These are phyloP conservation scores for Abrostola tripartita DNA, from an alignment of 2,888 invertebrate genomes.

Conservation along the genomic window DNA sequence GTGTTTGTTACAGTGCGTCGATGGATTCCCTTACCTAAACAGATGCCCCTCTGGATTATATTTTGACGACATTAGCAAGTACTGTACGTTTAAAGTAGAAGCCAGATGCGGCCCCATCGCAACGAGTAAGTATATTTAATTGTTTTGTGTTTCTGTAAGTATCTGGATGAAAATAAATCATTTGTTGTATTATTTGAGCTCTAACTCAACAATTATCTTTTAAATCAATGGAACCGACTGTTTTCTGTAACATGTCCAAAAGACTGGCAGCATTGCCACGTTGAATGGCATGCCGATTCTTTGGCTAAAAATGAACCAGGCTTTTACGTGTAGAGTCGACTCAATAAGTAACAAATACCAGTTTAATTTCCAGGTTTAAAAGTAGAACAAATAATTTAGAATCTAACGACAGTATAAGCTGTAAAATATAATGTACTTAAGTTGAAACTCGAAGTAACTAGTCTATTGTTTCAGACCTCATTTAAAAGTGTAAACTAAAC, in stretches of 20 bases:
- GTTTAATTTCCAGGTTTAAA: too few relatives aligned
- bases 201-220: too few relatives aligned
- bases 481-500: neutral
- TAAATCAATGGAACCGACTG: too few relatives aligned
- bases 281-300: too few relatives aligned
- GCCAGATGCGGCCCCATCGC: conserved; percentile 96
- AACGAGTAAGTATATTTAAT: conserved; percentile 91
- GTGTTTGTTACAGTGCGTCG: conserved; percentile 92
- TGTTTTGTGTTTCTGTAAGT: conserved; percentile 16
- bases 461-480: neutral
- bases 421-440: too few relatives aligned
- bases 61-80: conserved; percentile 96
- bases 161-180: neutral
- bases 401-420: too few relatives aligned
- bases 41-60: conserved; percentile 96
- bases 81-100: conserved; percentile 96
- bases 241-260: too few relatives aligned
- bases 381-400: too few relatives aligned
- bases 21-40: conserved; percentile 95
- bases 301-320: too few relatives aligned
- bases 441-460: neutral
- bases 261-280: too few relatives aligned
- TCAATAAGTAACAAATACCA: too few relatives aligned
- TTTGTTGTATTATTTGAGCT: neutral
- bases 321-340: too few relatives aligned